phyloP scores from a whole-genome alignment of 2,113 vertebrate species.

The Picathartes gymnocephalus region DNA sequence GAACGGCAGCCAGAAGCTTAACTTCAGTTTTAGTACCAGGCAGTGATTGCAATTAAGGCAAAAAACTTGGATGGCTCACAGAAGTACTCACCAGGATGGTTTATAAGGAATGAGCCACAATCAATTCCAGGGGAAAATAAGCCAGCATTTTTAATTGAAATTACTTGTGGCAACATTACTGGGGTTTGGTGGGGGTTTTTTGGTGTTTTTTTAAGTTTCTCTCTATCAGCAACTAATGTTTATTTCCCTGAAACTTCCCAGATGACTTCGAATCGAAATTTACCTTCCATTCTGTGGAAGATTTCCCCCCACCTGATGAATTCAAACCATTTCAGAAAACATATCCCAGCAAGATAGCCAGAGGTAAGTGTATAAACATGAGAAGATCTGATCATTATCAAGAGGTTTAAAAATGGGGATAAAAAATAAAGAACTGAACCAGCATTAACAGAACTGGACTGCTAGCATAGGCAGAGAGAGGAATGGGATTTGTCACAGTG shows the following conservation, averaged over 20 bases:
- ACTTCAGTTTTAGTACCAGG: background rate
- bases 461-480: background rate
- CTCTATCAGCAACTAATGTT: background rate
- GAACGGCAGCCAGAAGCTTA: background rate
- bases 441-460: background rate
- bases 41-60: background rate
- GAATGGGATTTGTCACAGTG: background rate
- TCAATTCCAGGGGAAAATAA: background rate
- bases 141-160: background rate
- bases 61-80: background rate
- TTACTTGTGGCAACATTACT: background rate
- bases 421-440: background rate
- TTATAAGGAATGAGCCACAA: background rate
- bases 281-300: constrained; percentile 93
- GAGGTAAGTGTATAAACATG: constrained; percentile 74
- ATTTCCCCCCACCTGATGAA: constrained; percentile 92
- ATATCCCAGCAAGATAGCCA: constrained; percentile 91
- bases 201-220: background rate
- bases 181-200: too few species aligned
- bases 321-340: constrained; percentile 87
- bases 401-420: background rate
- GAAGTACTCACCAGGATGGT: background rate
- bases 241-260: constrained; percentile 41
- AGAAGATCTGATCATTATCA: background rate
- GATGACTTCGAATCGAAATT: constrained; percentile 99